A percentile compares a stretch with the other conserved stretches of the same genome.
phyloP scores from a whole-genome alignment of 2,888 invertebrate genomes.

The Iphiclides podalirius region DNA sequence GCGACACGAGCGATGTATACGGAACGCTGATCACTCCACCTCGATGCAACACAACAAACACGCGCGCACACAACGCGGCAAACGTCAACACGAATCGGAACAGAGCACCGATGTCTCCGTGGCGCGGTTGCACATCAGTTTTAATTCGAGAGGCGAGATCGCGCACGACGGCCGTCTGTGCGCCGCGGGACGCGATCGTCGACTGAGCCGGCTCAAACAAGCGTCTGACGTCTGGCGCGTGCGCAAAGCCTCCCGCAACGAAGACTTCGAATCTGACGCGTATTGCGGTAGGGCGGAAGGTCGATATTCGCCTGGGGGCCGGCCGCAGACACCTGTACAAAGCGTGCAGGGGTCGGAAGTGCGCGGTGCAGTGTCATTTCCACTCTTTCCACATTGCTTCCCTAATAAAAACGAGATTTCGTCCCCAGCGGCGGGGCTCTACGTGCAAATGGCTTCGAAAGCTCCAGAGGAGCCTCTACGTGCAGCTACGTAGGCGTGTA shows the following conservation, averaged over 20 bases:
- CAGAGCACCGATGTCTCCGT: slow-evolving; percentile 40
- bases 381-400: slow-evolving; percentile 69
- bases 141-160: slow-evolving; percentile 10
- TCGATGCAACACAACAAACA: neutral
- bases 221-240: slow-evolving; percentile 40
- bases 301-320: slow-evolving; percentile 22
- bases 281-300: slow-evolving; percentile 30
- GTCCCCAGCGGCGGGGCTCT: slow-evolving; percentile 29
- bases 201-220: slow-evolving; percentile 52
- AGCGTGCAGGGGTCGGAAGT: slow-evolving; percentile 67
- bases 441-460: slow-evolving; percentile 7
- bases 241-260: slow-evolving; percentile 36
- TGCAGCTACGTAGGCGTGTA: slow-evolving; percentile 24
- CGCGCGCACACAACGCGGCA: neutral
- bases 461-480: neutral
- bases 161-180: slow-evolving; percentile 35
- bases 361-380: slow-evolving; percentile 76
- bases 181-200: slow-evolving; percentile 44
- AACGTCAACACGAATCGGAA: neutral
- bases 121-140: slow-evolving; percentile 51
- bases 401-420: slow-evolving; percentile 74
- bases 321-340: slow-evolving; percentile 67
- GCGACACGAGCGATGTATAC: too few species aligned
- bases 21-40: neutral
- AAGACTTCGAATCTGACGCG: slow-evolving; percentile 38